phyloP scores from a whole-genome alignment of 2,797 vertebrate species.

The Paguma larvata region DNA sequence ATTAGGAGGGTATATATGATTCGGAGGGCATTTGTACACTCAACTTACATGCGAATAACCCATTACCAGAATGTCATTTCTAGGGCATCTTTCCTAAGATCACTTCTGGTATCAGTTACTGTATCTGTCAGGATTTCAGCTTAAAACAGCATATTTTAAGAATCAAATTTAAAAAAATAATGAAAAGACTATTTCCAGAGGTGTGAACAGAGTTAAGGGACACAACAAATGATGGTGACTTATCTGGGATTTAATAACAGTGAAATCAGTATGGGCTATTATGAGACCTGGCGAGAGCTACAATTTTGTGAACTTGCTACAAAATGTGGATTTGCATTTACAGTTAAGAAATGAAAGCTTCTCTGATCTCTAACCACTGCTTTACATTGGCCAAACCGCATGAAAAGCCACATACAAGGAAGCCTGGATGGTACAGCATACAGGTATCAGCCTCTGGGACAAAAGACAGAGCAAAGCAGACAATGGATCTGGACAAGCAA shows the following conservation, averaged over 20 bases:
- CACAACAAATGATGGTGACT: neutral
- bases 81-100: neutral
- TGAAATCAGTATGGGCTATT: neutral
- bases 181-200: neutral
- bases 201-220: neutral
- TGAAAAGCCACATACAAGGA: neutral
- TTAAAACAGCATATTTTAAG: neutral
- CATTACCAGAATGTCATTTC: neutral
- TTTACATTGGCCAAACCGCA: neutral
- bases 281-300: neutral
- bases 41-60: neutral
- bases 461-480: neutral
- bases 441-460: neutral
- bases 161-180: neutral
- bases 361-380: neutral
- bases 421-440: neutral
- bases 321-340: neutral
- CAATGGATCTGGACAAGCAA: neutral
- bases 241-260: neutral
- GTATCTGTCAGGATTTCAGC: neutral
- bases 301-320: too few relatives aligned
- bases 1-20: neutral
- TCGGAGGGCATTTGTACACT: neutral
- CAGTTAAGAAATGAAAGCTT: neutral
- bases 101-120: neutral